phyloP scores from a whole-genome alignment of 2,113 vertebrate species.

The Rafetus swinhoei region DNA sequence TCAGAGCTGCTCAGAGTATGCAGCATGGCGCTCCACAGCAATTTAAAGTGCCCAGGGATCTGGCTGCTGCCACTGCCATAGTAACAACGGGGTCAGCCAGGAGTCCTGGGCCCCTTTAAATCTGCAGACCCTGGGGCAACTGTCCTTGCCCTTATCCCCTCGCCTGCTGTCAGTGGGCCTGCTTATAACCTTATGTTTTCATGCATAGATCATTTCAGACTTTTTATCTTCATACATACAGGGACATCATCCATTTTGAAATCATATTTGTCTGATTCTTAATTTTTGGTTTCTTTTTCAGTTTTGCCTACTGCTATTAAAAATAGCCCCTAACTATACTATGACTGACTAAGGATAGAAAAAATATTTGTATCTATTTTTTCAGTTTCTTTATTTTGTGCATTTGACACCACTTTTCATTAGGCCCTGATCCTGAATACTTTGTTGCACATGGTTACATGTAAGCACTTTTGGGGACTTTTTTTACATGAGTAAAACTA shows the following conservation, averaged over 20 bases:
- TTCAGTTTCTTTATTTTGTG: neutral
- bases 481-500: neutral
- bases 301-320: neutral
- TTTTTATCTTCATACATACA: neutral
- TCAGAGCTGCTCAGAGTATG: too few relatives aligned
- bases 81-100: too few relatives aligned
- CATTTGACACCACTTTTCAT: neutral
- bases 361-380: neutral
- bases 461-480: neutral
- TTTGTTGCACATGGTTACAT: fast-evolving
- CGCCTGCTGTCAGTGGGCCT: too few relatives aligned
- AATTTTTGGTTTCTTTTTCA: neutral
- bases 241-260: neutral
- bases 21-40: too few relatives aligned
- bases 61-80: too few relatives aligned
- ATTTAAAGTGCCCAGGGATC: too few relatives aligned
- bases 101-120: too few relatives aligned
- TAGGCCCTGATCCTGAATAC: neutral
- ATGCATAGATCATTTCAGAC: neutral
- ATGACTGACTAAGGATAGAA: neutral
- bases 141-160: too few relatives aligned
- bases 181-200: neutral
- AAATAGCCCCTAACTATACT: neutral
- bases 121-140: too few relatives aligned
- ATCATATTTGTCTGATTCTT: neutral